A percentile compares a stretch with the other conserved stretches of the same genome.
These are phyloP conservation scores for Hapalemur alaotrensis DNA, from an alignment of 2,797 vertebrate species.

Conservation along the genomic window DNA sequence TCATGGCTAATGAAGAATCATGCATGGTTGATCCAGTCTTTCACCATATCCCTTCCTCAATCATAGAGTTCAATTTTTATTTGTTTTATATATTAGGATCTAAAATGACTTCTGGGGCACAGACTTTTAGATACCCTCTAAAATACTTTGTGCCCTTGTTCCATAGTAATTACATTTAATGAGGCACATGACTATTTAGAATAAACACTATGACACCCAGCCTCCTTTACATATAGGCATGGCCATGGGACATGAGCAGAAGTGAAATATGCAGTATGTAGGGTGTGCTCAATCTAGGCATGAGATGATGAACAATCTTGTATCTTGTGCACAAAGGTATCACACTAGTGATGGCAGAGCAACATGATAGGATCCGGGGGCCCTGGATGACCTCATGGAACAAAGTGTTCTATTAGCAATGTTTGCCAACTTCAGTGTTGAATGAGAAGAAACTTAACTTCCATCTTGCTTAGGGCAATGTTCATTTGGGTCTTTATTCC, in stretches of 20 bases:
- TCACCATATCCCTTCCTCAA: background rate
- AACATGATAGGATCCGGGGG: background rate
- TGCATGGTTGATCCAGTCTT: background rate
- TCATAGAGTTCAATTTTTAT: background rate
- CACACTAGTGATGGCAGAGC: background rate
- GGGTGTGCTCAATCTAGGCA: background rate
- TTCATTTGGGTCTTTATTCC: background rate
- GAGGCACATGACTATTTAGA: background rate
- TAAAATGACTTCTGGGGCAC: background rate
- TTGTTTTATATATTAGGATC: slow-evolving; percentile 22
- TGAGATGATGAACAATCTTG: background rate
- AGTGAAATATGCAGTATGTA: background rate
- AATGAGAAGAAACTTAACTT: background rate
- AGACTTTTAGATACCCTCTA: background rate
- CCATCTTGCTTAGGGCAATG: background rate
- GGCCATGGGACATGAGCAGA: background rate
- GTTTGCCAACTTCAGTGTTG: background rate
- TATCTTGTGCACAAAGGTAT: background rate
- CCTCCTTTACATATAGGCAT: background rate
- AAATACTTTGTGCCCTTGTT: background rate
- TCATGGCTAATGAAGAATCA: background rate
- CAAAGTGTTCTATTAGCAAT: background rate
- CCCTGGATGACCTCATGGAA: background rate
- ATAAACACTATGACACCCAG: background rate
- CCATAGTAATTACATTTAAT: background rate